Evolutionary conservation across 2,888 invertebrate genomes (phyloP).

Genomic region (Seira sanloemensis): DNA sequence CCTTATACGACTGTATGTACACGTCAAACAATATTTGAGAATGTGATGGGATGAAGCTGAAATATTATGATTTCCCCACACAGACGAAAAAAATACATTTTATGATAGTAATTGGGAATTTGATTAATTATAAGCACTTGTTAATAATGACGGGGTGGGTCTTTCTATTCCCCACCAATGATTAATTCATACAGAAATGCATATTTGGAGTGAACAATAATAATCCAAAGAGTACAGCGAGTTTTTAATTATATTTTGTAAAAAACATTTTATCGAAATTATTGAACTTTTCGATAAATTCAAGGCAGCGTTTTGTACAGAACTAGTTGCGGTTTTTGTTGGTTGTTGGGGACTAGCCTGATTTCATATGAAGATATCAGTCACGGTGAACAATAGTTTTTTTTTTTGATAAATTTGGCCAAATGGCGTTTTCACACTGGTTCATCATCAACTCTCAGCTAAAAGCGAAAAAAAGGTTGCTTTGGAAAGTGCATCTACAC

Average conservation of each 20-base stretch:
- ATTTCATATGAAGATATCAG: neutral
- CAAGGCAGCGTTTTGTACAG: too few species aligned
- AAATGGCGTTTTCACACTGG: neutral
- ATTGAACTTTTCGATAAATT: too few species aligned
- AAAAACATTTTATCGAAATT: too few species aligned
- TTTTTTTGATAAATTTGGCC: neutral
- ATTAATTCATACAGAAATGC: neutral
- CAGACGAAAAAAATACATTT: slow-evolving; percentile 62
- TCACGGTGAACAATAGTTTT: neutral
- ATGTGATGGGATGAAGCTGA: slow-evolving; percentile 31
- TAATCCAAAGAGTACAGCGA: too few species aligned
- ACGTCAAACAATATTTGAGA: slow-evolving; percentile 9
- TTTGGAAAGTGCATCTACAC: too few species aligned
- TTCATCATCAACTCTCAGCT: neutral
- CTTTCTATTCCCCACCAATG: slow-evolving; percentile 44
- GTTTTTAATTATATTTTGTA: too few species aligned
- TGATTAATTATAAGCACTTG: slow-evolving; percentile 73
- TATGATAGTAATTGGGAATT: slow-evolving; percentile 73
- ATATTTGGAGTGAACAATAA: neutral
- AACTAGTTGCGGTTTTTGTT: too few species aligned
- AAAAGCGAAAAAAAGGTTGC: too few species aligned
- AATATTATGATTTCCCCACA: slow-evolving; percentile 3
- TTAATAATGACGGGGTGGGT: slow-evolving; percentile 71
- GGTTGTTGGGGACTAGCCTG: neutral
- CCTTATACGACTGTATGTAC: slow-evolving; percentile 31